A percentile compares a stretch with the other conserved stretches of the same genome.
These are phyloP conservation scores for Morone chrysops DNA, from an alignment of 2,113 vertebrate genomes.

Conservation along the genomic window DNA sequence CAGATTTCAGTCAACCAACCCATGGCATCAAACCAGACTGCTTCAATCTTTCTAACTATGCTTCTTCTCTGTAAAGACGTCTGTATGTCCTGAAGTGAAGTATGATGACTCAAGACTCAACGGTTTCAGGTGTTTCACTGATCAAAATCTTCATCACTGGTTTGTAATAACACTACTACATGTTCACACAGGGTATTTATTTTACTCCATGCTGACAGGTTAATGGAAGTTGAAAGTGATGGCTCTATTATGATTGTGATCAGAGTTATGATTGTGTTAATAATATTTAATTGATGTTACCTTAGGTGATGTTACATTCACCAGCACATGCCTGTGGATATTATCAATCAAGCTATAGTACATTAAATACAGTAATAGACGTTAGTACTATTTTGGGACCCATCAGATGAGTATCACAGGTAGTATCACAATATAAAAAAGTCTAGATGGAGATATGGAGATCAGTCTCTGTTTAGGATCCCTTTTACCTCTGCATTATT, in stretches of 20 bases:
- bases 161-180: background rate
- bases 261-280: background rate
- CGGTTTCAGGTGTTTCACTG: background rate
- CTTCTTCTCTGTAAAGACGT: background rate
- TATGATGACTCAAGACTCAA: background rate
- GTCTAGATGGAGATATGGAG: too few species aligned
- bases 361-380: background rate
- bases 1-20: background rate
- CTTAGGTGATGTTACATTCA: background rate
- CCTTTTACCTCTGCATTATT: background rate
- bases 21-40: background rate
- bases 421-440: too few species aligned
- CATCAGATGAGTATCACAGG: too few species aligned
- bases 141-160: background rate
- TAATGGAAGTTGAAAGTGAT: background rate
- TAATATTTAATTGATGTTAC: background rate
- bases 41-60: background rate
- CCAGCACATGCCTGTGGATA: background rate
- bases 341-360: background rate
- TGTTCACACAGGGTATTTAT: background rate
- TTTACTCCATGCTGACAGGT: background rate
- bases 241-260: background rate
- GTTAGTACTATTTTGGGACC: background rate
- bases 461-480: too few species aligned
- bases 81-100: background rate